Base-by-base conservation (phyloP, 30 jellyfish, hydroid and myxozoan genomes). In the Aurelia aurita region DNA sequence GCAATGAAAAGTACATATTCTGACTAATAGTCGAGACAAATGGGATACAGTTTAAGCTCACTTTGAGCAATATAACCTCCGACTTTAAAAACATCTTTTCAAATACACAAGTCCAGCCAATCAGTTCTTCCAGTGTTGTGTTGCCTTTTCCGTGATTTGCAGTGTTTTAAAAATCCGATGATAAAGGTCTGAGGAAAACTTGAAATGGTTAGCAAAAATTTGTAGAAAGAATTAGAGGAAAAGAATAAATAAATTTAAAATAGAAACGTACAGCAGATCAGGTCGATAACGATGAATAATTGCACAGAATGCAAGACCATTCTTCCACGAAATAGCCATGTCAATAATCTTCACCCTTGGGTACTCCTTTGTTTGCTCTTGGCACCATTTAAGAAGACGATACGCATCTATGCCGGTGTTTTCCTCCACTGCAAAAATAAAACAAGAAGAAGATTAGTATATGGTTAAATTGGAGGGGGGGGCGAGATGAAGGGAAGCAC, bases 231-330 rank as follows among this genome's bases (percentile, higher is more conserved):
- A 44, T 20, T 15, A 29, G 19, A 23, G 26, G 69, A 34, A 7
- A 4, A 61, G 28, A 45, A 79, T 20, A 20, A 70, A 55, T 22
- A 60, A 60, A 5, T 43, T 7, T 35, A 14, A 23, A 25, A 79
- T 15, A 31, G 0, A 49, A 59, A 54, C 95, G 60, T 64, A 92
- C 98, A 92, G n/a, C 2, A 92, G 32, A 76, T 92, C 96, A 1
- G 98, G 98, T 5, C 96, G 88, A 69, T 39, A 92, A 20, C 98
- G 95, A 59, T 92, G 87, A 13, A 92, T 74, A 35, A 92, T 92
- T 10, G 98, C 98, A 72, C 97, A 86, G 78, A 92, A 92, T 21
- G 90, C 98, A 13, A 92, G 85, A 28, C 98, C 98, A 87, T 75
- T 86, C 32, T 81, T 80, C 98, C 98, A 92, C 0, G 98, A 92